These are phyloP conservation scores for Prionailurus viverrinus DNA, from an alignment of 2,113 vertebrate species.

Conservation along the genomic window DNA sequence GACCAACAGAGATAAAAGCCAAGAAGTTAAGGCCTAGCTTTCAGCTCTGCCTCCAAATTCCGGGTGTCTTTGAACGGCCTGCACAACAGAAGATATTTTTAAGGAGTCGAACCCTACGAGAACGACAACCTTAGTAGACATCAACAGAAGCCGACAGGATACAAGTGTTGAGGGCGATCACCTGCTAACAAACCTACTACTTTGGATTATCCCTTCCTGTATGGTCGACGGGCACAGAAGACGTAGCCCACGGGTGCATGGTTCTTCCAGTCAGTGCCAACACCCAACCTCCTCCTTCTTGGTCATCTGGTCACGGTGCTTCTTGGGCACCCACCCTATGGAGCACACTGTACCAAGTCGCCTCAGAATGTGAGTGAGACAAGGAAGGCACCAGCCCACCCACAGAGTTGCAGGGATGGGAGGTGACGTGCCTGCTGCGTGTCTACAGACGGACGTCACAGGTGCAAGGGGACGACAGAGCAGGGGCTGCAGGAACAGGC, in stretches of 20 bases:
- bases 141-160: background rate
- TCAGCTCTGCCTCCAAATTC: background rate
- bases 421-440: rapidly evolving
- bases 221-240: rapidly evolving
- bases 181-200: background rate
- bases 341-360: no score
- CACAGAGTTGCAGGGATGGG: rapidly evolving
- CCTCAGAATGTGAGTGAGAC: background rate
- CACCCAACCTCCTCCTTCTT: background rate
- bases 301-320: background rate
- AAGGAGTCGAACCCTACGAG: background rate
- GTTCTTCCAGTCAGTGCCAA: background rate
- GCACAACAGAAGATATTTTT: background rate
- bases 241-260: rapidly evolving
- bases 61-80: background rate
- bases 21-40: background rate
- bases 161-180: background rate
- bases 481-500: rapidly evolving
- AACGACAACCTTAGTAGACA: background rate
- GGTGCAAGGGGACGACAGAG: background rate
- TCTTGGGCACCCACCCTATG: rapidly evolving
- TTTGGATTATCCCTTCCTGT: background rate
- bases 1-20: background rate
- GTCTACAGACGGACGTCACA: rapidly evolving
- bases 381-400: background rate